A percentile compares a stretch with the other conserved stretches of the same genome.
phyloP scores from a whole-genome alignment of 2,888 invertebrate species.

The Entomobrya multifasciata region DNA sequence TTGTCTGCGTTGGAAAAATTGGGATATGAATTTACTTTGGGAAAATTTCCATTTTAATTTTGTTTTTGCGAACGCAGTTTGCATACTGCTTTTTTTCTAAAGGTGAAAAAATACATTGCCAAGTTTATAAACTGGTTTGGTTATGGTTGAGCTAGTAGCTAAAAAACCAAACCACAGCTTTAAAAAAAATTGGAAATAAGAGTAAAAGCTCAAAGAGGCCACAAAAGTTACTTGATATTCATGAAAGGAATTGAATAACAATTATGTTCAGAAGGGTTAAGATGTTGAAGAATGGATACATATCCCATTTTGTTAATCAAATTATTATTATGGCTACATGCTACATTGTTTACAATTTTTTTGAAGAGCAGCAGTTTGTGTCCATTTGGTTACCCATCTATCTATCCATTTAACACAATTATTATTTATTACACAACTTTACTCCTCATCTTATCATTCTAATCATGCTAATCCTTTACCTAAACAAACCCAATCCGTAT shows the following conservation, averaged over 20 bases:
- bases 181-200: no score
- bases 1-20: no score
- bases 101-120: not conserved
- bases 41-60: no score
- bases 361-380: constrained; percentile 14
- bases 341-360: not conserved
- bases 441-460: not conserved
- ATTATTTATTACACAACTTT: constrained; percentile 1
- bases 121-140: constrained; percentile 14
- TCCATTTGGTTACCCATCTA: not conserved
- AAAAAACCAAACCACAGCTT: no score
- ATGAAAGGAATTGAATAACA: constrained; percentile 77
- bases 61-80: constrained; percentile 23
- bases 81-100: constrained; percentile 7
- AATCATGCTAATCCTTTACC: constrained; percentile 56
- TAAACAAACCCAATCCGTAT: constrained; percentile 49
- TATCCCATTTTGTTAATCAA: not conserved
- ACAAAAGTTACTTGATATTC: constrained; percentile 79
- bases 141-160: constrained; percentile 65
- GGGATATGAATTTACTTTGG: no score
- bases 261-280: not conserved
- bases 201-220: constrained; percentile 39
- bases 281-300: not conserved
- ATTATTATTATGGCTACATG: no score
- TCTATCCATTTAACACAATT: no score